phyloP scores from a whole-genome alignment of 2,888 invertebrate species.

The Onthophagus sagittarius region DNA sequence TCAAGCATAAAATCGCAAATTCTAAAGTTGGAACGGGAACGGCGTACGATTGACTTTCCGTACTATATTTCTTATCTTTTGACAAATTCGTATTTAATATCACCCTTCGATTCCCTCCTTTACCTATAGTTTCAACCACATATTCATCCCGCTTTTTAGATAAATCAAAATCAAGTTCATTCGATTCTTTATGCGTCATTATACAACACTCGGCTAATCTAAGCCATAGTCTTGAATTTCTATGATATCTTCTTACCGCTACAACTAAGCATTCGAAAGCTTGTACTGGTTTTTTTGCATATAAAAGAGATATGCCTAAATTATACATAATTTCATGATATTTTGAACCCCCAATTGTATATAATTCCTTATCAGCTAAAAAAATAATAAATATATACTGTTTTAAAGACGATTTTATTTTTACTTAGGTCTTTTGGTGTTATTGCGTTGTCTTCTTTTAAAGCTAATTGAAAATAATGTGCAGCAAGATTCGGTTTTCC shows the following conservation, averaged over 20 bases:
- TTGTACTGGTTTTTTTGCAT: conserved; percentile 73
- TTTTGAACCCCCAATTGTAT: conserved; percentile 58
- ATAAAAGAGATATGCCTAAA: conserved; percentile 77
- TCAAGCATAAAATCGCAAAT: conserved; percentile 83
- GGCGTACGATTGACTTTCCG: conserved; percentile 71
- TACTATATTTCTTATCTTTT: conserved; percentile 55
- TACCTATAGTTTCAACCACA: conserved; percentile 56
- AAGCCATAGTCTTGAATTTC: conserved; percentile 88
- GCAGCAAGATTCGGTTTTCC: conserved; percentile 77
- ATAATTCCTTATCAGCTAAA: conserved; percentile 54
- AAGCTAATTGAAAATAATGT: conserved; percentile 74
- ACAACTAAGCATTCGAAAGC: conserved; percentile 91
- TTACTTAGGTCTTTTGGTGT: conserved; percentile 16
- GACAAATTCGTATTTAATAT: conserved; percentile 56
- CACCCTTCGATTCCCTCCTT: conserved; percentile 59
- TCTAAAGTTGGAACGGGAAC: conserved; percentile 85
- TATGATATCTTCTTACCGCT: conserved; percentile 79
- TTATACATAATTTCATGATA: conserved; percentile 72
- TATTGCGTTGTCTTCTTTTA: conserved; percentile 60
- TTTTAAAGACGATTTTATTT: background rate
- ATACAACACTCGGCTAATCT: conserved; percentile 92
- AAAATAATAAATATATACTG: conserved; percentile 15
- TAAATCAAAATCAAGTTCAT: conserved; percentile 60
- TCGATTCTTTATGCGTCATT: conserved; percentile 54
- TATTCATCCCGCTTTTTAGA: conserved; percentile 57